phyloP scores from a whole-genome alignment of 2,888 invertebrate species.

The Bellardia bayeri region DNA sequence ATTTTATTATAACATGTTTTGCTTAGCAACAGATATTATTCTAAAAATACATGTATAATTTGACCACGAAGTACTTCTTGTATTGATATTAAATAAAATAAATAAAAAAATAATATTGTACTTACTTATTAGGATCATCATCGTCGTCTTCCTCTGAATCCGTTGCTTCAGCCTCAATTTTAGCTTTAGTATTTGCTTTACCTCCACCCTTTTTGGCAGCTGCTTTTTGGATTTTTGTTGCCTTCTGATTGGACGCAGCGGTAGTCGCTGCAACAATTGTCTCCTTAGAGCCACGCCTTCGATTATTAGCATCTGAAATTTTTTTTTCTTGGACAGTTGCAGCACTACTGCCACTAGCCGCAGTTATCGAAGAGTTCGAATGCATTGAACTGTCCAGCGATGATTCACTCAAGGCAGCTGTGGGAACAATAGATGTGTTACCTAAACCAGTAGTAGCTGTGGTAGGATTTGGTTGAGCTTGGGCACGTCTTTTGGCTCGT shows the following conservation, averaged over 20 bases:
- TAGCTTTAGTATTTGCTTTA: slow-evolving; percentile 74
- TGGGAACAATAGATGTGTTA: slow-evolving; percentile 15
- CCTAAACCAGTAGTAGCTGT: slow-evolving; percentile 5
- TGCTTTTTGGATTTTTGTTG: slow-evolving; percentile 49
- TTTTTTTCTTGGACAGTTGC: slow-evolving; percentile 67
- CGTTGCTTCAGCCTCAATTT: slow-evolving; percentile 77
- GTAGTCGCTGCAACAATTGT: slow-evolving; percentile 24
- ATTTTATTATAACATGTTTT: too few species aligned
- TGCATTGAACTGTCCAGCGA: slow-evolving; percentile 75
- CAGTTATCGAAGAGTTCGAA: slow-evolving; percentile 75
- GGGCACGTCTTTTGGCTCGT: slow-evolving; percentile 88
- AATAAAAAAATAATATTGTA: slow-evolving; percentile 17
- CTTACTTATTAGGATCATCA: slow-evolving; percentile 93
- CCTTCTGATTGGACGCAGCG: slow-evolving; percentile 53
- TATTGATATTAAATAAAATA: too few species aligned
- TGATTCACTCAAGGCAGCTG: slow-evolving; percentile 73
- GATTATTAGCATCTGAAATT: slow-evolving; percentile 44
- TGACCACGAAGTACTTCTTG: too few species aligned
- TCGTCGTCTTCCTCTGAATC: slow-evolving; percentile 89
- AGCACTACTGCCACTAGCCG: slow-evolving; percentile 63
- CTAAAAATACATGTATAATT: too few species aligned
- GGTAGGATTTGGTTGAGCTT: slow-evolving; percentile 78
- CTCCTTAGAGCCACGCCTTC: slow-evolving; percentile 73
- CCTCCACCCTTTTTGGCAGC: slow-evolving; percentile 56
- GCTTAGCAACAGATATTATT: too few species aligned